Evolutionary conservation across 2,888 invertebrate genomes (phyloP), one percentile per base, ranked within the genome.

Genomic region (Eristalinus sepulchralis): DNA sequence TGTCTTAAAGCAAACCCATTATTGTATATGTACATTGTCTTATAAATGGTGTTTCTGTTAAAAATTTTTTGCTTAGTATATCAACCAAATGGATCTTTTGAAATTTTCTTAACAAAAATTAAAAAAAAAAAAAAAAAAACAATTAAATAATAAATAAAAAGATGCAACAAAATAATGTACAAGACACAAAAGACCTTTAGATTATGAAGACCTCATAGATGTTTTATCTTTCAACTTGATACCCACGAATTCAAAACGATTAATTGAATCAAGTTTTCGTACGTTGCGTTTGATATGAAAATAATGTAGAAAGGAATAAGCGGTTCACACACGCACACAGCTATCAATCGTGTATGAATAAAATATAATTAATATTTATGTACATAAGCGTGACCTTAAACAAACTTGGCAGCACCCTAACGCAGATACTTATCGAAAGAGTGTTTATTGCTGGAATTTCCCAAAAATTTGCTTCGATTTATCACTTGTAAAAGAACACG

Each of bases 1-100:
- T 75, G 76, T 67, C 81, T 80, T 84, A 84, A 76, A 84, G 84
- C 81, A 13, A 63, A 85, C 72, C 81, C 67, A 70, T 77, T 77
- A 59, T 81, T 68, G 24, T 77, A 59, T 85, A 85, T 85, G 34
- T 85, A 85, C 84, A 85, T 67, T 47, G 67, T 76, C 66, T 62
- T 68, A 71, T 22, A 39, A 72, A 81, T 76, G 75, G 67, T 70
- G 57, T 78, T 57, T 80, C 66, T 59, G 27, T 27, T 27, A 27
- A 5, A 3, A 5, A 3, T 31, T 68, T 33, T 13, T 67, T 59
- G 36, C 31, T 66, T 17, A 47, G 17, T n/a, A n/a, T 47, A 6
- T 22, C 31, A 62, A 63, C 27, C 57, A 33, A 6, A 13, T 13
- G 27, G 57, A 57, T 75, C 20, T 20, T 1, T 66, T 24, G 55